phyloP scores from a whole-genome alignment of 2,888 invertebrate species.

The Drosophila atripex region DNA sequence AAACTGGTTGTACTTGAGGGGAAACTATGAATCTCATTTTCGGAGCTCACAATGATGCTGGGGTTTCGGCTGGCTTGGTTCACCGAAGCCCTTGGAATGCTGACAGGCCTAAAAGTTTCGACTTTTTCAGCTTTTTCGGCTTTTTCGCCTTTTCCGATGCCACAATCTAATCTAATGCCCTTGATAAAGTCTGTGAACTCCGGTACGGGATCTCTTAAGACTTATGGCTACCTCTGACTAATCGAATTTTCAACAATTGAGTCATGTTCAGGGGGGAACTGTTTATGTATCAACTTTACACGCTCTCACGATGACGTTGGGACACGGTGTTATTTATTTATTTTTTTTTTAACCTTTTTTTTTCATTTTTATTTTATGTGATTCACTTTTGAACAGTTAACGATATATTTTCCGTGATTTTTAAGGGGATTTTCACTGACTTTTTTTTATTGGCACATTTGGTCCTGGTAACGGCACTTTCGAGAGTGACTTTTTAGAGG shows the following conservation, averaged over 20 bases:
- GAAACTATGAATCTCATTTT: slow-evolving; percentile 23
- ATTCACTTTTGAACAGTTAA: slow-evolving; percentile 18
- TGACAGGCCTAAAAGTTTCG: slow-evolving; percentile 36
- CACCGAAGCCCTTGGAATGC: slow-evolving; percentile 40
- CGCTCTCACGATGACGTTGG: slow-evolving; percentile 3
- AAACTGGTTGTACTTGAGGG: slow-evolving; percentile 43
- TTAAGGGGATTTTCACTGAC: slow-evolving; percentile 24
- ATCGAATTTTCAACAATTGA: slow-evolving; percentile 42
- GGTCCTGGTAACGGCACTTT: slow-evolving; percentile 16
- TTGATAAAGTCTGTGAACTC: slow-evolving; percentile 40
- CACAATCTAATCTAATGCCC: slow-evolving; percentile 39
- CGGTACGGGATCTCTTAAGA: slow-evolving; percentile 30
- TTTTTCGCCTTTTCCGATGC: slow-evolving; percentile 10
- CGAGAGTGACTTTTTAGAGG: not conserved
- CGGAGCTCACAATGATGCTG: slow-evolving; percentile 28
- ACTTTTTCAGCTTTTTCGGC: not conserved
- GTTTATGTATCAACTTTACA: slow-evolving; percentile 13
- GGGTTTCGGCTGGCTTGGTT: slow-evolving; percentile 13
- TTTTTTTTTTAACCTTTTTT: not conserved
- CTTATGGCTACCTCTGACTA: slow-evolving; percentile 28
- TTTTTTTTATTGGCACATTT: slow-evolving; percentile 12
- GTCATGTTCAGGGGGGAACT: slow-evolving; percentile 33
- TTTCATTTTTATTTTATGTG: slow-evolving; percentile 5
- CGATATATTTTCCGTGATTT: slow-evolving; percentile 16
- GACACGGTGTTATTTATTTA: not conserved